Base-by-base conservation (phyloP, 2,797 vertebrate genomes). In the Streptopelia turtur region DNA sequence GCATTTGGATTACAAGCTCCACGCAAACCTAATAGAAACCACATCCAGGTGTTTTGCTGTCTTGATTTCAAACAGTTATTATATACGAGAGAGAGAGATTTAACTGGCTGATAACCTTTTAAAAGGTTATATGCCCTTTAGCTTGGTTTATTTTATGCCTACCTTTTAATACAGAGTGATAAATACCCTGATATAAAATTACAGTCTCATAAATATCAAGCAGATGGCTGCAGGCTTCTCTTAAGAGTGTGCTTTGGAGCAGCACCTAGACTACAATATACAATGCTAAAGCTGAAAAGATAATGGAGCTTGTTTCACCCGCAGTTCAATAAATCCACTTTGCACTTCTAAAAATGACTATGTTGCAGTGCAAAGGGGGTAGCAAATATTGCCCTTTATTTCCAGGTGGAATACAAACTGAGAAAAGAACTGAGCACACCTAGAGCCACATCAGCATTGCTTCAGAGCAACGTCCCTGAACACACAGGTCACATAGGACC, bases 151-250 rank as follows among this genome's bases (percentile, higher is more conserved):
- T 95, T 91, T 93, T 94, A 93, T 91, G 77, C 76, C 60, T 94
- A 23, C 37, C 87, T 96, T 96, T 95, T 94, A 93, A 92, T 92
- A 92, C 27, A 89, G 80, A 87, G 91, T 77, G 95, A 95, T 90
- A 95, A 95, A 92, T 86, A 91, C 84, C n/a, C 56, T 71, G 87
- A 91, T 95, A 95, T 83, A 94, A 94, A 96, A 96, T 93, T 94
- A 86, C 76, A 91, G 20, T 77, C 78, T 95, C 87, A 93, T 91
- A 94, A 94, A 95, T 95, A 95, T 96, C 87, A 93, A 94, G 95
- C 89, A 89, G 82, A 92, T 94, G 94, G 91, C 90, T 87, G 37
- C 33, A 80, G 92, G 93, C 79, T 94, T 53, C 64, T 84, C 78
- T 89, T 63, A 74, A 82, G 43, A 93, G 39, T 3, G 3, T 17